Evolutionary conservation across 2,888 invertebrate species (phyloP).

Genomic region (Hylaea fasciaria): DNA sequence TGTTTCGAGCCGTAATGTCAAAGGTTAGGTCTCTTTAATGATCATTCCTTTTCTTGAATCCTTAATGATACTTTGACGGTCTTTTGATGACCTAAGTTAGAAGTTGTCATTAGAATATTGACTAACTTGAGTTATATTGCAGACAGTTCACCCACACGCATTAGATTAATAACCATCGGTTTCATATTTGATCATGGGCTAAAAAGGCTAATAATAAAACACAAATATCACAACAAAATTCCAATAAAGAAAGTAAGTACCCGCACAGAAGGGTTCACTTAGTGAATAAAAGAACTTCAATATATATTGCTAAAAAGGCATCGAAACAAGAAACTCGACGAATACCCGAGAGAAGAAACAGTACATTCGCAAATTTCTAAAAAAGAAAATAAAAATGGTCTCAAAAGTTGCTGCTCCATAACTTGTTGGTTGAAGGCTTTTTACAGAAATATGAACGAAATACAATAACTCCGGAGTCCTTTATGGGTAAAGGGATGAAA

Average conservation of each 20-base stretch:
- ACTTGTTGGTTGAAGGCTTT: conserved; percentile 64
- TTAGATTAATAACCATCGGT: background rate
- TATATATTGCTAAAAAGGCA: conserved; percentile 61
- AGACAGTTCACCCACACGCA: too few relatives aligned
- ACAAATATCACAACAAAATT: conserved; percentile 15
- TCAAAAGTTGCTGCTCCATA: conserved; percentile 60
- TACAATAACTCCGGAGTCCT: conserved; percentile 58
- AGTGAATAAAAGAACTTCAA: conserved; percentile 63
- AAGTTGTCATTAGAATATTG: too few relatives aligned
- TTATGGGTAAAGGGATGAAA: conserved; percentile 55
- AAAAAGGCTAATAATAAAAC: background rate
- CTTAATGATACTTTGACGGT: too few relatives aligned
- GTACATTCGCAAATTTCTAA: conserved; percentile 65
- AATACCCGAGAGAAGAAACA: conserved; percentile 62
- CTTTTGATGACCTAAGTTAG: too few relatives aligned
- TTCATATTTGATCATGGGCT: background rate
- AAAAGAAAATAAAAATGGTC: conserved; percentile 63
- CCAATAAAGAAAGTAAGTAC: conserved; percentile 26
- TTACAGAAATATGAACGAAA: conserved; percentile 64
- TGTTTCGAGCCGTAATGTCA: too few relatives aligned
- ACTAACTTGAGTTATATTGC: too few relatives aligned
- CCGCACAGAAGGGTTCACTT: conserved; percentile 39
- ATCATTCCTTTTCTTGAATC: too few relatives aligned
- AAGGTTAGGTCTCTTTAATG: too few relatives aligned
- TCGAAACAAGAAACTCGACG: conserved; percentile 62